Conservation (phyloP, 2,797 vertebrate species). For the Chelonia mydas region DNA sequence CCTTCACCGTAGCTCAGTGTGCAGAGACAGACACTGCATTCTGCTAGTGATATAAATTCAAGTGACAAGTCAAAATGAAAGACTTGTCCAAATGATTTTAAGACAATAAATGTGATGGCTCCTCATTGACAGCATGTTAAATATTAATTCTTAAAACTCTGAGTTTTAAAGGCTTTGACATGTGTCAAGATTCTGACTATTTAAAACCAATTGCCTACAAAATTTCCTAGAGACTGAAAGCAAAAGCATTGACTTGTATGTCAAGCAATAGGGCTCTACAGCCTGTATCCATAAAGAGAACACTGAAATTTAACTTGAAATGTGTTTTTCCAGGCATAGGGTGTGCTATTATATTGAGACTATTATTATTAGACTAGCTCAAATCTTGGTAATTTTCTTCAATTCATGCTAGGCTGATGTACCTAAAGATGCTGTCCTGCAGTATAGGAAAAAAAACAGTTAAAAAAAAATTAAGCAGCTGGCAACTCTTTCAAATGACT, state of each 20-base stretch:
- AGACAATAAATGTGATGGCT: constrained; percentile 26
- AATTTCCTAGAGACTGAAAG: not conserved
- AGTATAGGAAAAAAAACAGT: not conserved
- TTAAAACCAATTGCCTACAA: constrained; percentile 31
- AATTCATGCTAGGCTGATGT: not conserved
- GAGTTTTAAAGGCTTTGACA: constrained; percentile 23
- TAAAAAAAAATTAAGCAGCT: not conserved
- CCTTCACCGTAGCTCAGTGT: not conserved
- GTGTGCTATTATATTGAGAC: constrained; percentile 13
- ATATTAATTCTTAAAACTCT: constrained; percentile 26
- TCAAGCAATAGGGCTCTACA: not conserved
- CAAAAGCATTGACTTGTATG: not conserved
- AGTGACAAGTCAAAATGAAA: constrained; percentile 53
- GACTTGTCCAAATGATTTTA: constrained; percentile 27
- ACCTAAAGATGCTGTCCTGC: not conserved
- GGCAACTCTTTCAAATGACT: no score
- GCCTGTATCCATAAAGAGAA: not conserved
- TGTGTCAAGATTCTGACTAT: constrained; percentile 30
- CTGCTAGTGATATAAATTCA: constrained; percentile 15
- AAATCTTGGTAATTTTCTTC: constrained; percentile 13
- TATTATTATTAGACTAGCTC: not conserved
- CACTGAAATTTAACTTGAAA: not conserved
- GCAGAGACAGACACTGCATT: not conserved
- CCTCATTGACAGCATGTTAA: constrained; percentile 50
- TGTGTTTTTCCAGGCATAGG: not conserved